Percentiles rank a stretch among this genome's conserved stretches.
Evolutionary conservation across 2,113 vertebrate genomes (phyloP).

Genomic region (Elgaria multicarinata): DNA sequence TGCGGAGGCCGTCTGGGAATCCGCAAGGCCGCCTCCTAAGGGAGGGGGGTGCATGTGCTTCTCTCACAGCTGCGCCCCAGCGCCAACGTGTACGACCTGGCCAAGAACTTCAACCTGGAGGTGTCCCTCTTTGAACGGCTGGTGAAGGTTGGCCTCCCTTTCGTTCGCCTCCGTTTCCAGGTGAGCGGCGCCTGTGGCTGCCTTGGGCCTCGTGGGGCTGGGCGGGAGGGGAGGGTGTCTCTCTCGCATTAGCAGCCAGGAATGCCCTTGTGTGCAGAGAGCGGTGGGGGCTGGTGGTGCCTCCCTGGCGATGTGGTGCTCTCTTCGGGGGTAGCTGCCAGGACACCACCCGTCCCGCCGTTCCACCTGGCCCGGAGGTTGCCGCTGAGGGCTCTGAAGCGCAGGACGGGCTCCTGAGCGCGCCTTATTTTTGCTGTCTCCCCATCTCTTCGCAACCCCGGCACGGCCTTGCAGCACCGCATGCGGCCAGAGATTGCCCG

Average conservation of each 20-base stretch:
- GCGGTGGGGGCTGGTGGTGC: too few relatives aligned
- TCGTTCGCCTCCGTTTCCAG: slow-evolving; percentile 91
- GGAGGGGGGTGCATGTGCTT: slow-evolving; percentile 34
- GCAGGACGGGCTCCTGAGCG: not conserved
- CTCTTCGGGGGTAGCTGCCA: too few relatives aligned
- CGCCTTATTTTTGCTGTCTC: not conserved
- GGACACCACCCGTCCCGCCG: too few relatives aligned
- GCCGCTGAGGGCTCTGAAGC: not conserved
- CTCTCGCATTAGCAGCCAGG: too few relatives aligned
- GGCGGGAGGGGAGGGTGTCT: too few relatives aligned
- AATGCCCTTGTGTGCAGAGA: too few relatives aligned
- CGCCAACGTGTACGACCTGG: slow-evolving; percentile 92
- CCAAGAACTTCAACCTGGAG: slow-evolving; percentile 92
- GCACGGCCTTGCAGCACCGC: slow-evolving; percentile 84
- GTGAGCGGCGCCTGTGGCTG: slow-evolving; percentile 70
- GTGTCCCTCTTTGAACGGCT: slow-evolving; percentile 96
- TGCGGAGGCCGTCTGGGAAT: not conserved
- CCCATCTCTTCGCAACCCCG: not conserved
- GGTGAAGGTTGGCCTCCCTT: slow-evolving; percentile 87
- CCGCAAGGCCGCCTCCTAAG: not conserved
- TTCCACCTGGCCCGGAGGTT: too few relatives aligned
- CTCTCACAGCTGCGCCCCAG: slow-evolving; percentile 87
- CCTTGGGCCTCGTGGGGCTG: too few relatives aligned
- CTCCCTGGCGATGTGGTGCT: too few relatives aligned
- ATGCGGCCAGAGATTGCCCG: slow-evolving; percentile 94